Base-by-base conservation (phyloP, 2,113 vertebrate species). In the Euleptes europaea region DNA sequence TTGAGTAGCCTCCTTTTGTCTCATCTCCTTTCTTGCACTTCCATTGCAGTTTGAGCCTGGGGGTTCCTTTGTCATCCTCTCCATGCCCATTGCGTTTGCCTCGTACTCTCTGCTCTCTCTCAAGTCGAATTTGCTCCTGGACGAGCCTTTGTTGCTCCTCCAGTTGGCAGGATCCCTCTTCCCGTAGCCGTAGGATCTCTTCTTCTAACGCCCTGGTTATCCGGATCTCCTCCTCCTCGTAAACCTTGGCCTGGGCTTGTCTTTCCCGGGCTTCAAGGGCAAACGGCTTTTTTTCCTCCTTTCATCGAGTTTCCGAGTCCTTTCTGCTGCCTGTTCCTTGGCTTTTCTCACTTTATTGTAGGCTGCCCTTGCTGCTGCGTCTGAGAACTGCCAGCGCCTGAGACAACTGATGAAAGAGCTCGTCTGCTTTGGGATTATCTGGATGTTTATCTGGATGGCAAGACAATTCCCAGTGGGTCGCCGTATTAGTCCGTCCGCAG, bases 381-480 rank as follows among this genome's bases (percentile, higher is more conserved):
- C 98, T 0, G 98, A 99, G 93, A 54, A 99, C 97, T 70, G 98
- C 98, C 40, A 99, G 96, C 85, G 99, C 98, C 95, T 99, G 98
- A 51, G 99, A 98, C 88, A 99, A 96, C 93, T 99, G 98, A 94
- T 99, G 98, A 93, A 99, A 99, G 84, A 98, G 95, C 76, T 99
- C 98, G 35, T 98, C 98, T 95, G 98, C 98, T 96, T 96, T 96
- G 19, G 99, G 98, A 88, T 99, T 97, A 91, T 99, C 98, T 0
- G 98, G 98, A 91, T 99, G 98, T 94, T 99, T 99, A 94, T 99
- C 99, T 0, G 99, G 99, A 92, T 99, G n/a, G n/a, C n/a, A n/a
- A n/a, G n/a, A n/a, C n/a, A n/a, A n/a, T n/a, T n/a, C n/a, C n/a
- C n/a, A n/a, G n/a, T n/a, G n/a, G n/a, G n/a, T n/a, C n/a, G n/a